These are phyloP conservation scores for Nemurella pictetii DNA, from an alignment of 2,888 invertebrate genomes.

Conservation along the genomic window DNA sequence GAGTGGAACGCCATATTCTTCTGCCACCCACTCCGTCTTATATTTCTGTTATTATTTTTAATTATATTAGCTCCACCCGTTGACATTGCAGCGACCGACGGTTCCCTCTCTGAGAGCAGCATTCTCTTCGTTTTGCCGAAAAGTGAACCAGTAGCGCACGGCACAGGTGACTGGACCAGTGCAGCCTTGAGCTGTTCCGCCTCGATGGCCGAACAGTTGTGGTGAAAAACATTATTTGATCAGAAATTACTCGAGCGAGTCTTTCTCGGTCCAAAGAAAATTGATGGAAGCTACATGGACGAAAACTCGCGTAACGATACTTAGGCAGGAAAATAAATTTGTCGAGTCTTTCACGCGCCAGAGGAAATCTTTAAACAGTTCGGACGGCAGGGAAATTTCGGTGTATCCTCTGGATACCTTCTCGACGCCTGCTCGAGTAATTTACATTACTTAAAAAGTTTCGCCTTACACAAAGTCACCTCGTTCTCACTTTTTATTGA, in stretches of 20 bases:
- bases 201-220: neutral
- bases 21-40: neutral
- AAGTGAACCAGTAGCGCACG: too few relatives aligned
- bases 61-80: neutral
- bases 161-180: too few relatives aligned
- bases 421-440: neutral
- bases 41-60: neutral
- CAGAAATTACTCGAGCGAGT: neutral
- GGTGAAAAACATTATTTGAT: slow-evolving; percentile 14
- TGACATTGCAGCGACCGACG: neutral
- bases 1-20: neutral
- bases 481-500: slow-evolving; percentile 17
- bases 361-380: neutral
- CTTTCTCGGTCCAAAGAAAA: neutral
- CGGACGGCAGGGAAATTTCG: neutral
- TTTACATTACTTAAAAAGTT: neutral
- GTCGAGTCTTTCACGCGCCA: neutral
- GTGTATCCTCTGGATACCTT: neutral
- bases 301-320: neutral
- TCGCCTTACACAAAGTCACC: neutral
- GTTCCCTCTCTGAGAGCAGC: too few relatives aligned
- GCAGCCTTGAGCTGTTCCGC: neutral
- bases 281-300: slow-evolving; percentile 5
- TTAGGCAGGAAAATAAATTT: neutral
- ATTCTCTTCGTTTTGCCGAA: too few relatives aligned